Conservation (phyloP, 1,140 invertebrate species). For the Leptinotarsa defecta region DNA sequence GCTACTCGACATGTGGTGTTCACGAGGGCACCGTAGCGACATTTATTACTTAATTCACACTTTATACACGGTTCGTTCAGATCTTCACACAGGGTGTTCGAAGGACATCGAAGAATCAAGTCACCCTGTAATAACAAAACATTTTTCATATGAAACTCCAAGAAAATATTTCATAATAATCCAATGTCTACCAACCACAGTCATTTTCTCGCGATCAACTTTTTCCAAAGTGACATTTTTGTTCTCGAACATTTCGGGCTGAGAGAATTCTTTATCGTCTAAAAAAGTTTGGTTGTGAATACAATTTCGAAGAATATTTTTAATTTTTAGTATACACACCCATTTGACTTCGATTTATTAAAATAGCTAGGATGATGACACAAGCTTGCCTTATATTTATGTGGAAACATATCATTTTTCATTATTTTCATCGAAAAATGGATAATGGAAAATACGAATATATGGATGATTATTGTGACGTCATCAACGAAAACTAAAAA, state of each 20-base stretch:
- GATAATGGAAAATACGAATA: background rate
- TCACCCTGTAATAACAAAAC: constrained; percentile 26
- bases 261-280: constrained; percentile 31
- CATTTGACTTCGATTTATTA: constrained; percentile 57
- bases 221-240: constrained; percentile 40
- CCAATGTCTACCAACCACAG: background rate
- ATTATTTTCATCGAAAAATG: background rate
- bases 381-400: constrained; percentile 58
- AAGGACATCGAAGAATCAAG: constrained; percentile 49
- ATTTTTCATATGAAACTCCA: background rate
- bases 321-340: constrained; percentile 44
- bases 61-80: constrained; percentile 63
- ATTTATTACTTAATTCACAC: constrained; percentile 62
- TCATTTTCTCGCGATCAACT: background rate
- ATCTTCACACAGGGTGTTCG: constrained; percentile 57
- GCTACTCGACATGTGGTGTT: constrained; percentile 61
- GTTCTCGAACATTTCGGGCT: constrained; percentile 37
- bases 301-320: too few species aligned
- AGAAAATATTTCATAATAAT: background rate
- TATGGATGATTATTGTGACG: background rate
- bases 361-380: constrained; percentile 56
- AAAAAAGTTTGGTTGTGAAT: constrained; percentile 24
- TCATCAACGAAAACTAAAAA: too few species aligned
- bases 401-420: constrained; percentile 56
- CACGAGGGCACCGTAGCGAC: constrained; percentile 61